Base-by-base conservation (phyloP, 2,888 invertebrate genomes). In the Epiblema foenella region DNA sequence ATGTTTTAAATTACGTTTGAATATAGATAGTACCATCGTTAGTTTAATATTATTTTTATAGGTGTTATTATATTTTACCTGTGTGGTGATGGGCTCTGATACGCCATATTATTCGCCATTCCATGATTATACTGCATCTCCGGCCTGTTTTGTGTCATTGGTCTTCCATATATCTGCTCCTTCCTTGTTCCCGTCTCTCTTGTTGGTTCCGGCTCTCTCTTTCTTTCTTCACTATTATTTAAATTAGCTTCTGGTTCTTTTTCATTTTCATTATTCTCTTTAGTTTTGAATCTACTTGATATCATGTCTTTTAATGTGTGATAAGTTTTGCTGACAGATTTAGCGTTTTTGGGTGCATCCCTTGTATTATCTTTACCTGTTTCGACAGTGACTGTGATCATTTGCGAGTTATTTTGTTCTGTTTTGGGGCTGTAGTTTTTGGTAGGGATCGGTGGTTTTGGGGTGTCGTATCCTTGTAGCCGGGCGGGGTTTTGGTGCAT, bases 281-380 rank as follows among this genome's bases (percentile, higher is more conserved):
- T 95, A 78, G 94, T 95, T 79, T 96, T 96, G 85, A 97, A 97
- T 80, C 96, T 95, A 85, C 96, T 96, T 24, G 97, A 97, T 82
- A 97, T 96, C 94, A 97, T 96, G 81, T 97, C 97, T 92, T 97
- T 97, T 74, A 97, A 94, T 5, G 97, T 96, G 84, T 97, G 96
- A 82, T 97, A 97, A 0, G 97, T 97, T 88, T 96, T 96, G 58
- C 96, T 95, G 72, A 96, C 95, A n/a, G 96, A 95, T 84, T 96
- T 95, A 59, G 93, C 90, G 68, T 91, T 94, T 84, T 95, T 94
- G 0, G 91, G 94, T 0, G 94, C 91, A 77, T 95, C 95, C 81
- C 93, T 92, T 17, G 93, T 93, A 51, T 87, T 93, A 68, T 95
- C 95, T 82, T 95, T 95, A 2, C 91, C 94, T 29, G 94, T 93